A percentile compares a stretch with the other conserved stretches of the same genome.
Conservation (phyloP, 2,888 invertebrate species). For the Aradus depressus region DNA sequence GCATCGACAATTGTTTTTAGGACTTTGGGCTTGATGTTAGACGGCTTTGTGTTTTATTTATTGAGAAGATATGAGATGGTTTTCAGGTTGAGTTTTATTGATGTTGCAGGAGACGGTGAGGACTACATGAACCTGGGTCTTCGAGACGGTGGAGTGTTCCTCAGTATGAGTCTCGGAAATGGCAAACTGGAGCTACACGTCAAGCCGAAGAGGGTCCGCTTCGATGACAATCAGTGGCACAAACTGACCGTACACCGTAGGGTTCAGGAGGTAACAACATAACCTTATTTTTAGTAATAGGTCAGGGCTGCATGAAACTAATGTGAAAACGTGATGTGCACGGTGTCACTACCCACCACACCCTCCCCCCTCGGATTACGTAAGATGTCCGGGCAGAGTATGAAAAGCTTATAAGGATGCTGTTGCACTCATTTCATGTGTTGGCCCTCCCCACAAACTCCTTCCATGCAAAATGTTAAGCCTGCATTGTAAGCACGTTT, state of each 20-base stretch:
- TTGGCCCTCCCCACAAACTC: no score
- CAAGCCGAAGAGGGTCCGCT: constrained; percentile 74
- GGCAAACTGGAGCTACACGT: constrained; percentile 83
- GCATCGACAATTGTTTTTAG: background rate
- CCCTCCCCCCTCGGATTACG: no score
- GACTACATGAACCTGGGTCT: constrained; percentile 84
- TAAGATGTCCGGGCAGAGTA: no score
- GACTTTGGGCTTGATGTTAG: background rate
- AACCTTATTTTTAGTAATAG: background rate
- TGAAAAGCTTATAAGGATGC: no score
- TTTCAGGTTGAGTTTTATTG: background rate
- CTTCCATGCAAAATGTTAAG: no score
- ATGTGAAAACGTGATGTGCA: no score
- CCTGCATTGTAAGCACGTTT: no score
- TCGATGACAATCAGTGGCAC: constrained; percentile 96
- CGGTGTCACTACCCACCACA: no score
- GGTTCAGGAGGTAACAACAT: constrained; percentile 68
- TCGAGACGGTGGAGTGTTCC: constrained; percentile 74
- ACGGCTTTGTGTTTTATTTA: background rate
- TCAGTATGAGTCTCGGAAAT: constrained; percentile 82
- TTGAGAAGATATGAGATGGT: background rate
- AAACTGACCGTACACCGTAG: constrained; percentile 78
- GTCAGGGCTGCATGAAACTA: no score
- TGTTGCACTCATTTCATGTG: no score
- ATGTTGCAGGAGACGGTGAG: constrained; percentile 61